A percentile compares a stretch with the other conserved stretches of the same genome.
These are phyloP conservation scores for Cheilosia pagana DNA, from an alignment of 2,888 invertebrate species.

Conservation along the genomic window DNA sequence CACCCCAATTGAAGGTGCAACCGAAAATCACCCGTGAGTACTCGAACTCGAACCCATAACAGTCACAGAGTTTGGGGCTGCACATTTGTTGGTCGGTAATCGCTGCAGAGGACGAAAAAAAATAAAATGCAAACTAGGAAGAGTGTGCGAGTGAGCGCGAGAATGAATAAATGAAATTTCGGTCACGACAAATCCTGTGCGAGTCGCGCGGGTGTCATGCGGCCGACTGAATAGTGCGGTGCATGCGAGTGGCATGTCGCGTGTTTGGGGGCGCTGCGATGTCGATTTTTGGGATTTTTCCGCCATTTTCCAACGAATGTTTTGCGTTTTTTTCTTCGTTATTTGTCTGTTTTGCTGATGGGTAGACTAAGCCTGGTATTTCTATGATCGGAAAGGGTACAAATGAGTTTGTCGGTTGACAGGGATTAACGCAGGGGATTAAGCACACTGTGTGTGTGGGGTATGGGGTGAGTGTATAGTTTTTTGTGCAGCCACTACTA, in stretches of 20 bases:
- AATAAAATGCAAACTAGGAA: conserved; percentile 7
- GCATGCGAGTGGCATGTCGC: conserved; percentile 51
- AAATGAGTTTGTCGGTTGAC: conserved; percentile 75
- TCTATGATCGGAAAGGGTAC: conserved; percentile 68
- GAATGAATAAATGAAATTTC: conserved; percentile 75
- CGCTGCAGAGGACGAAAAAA: conserved; percentile 50
- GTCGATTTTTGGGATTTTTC: conserved; percentile 72
- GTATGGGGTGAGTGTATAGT: conserved; percentile 35
- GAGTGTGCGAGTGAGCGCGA: conserved; percentile 67
- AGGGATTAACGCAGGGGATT: conserved; percentile 74
- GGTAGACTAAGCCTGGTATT: conserved; percentile 48
- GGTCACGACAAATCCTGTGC: conserved; percentile 72
- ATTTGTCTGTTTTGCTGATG: conserved; percentile 28
- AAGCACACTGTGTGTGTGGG: conserved; percentile 59
- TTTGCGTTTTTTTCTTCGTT: not conserved
- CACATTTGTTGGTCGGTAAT: conserved; percentile 73
- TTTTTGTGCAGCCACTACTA: conserved; percentile 38
- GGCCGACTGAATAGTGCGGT: conserved; percentile 22
- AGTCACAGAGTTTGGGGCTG: conserved; percentile 25
- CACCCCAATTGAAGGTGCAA: conserved; percentile 75
- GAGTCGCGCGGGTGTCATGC: not conserved
- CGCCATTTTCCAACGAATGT: conserved; percentile 59
- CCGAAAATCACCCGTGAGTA: conserved; percentile 71
- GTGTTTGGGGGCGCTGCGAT: conserved; percentile 58
- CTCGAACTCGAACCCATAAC: conserved; percentile 5